phyloP scores from a whole-genome alignment of 2,888 invertebrate genomes.

The Brachypterus glaber region DNA sequence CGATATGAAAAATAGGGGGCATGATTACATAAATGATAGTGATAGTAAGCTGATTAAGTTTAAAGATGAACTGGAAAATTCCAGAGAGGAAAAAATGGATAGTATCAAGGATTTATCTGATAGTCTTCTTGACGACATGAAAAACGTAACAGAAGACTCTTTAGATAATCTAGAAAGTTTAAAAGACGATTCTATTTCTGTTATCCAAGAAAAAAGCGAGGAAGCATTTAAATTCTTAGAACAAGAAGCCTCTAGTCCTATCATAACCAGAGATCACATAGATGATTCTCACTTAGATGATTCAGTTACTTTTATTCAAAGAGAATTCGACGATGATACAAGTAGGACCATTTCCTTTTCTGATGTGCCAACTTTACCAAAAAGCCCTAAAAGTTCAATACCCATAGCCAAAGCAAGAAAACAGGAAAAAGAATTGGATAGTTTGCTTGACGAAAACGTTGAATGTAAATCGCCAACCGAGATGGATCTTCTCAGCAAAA shows the following conservation, averaged over 20 bases:
- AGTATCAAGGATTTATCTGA: slow-evolving; percentile 32
- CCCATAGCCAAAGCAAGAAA: slow-evolving; percentile 33
- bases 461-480: slow-evolving; percentile 25
- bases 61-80: slow-evolving; percentile 39
- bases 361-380: slow-evolving; percentile 16
- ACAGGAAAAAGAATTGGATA: slow-evolving; percentile 26
- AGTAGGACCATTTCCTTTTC: slow-evolving; percentile 20
- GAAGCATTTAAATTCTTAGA: slow-evolving; percentile 40
- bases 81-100: slow-evolving; percentile 33
- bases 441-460: slow-evolving; percentile 23
- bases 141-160: slow-evolving; percentile 37
- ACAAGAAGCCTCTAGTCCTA: slow-evolving; percentile 32
- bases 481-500: slow-evolving; percentile 35
- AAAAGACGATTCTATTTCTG: slow-evolving; percentile 34
- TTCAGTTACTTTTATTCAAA: slow-evolving; percentile 21
- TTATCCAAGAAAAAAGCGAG: slow-evolving; percentile 35
- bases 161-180: slow-evolving; percentile 35
- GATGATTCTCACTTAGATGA: slow-evolving; percentile 18
- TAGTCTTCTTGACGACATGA: slow-evolving; percentile 33
- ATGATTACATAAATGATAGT: slow-evolving; percentile 12
- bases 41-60: slow-evolving; percentile 15
- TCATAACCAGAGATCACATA: slow-evolving; percentile 12
- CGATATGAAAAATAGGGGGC: slow-evolving; percentile 22
- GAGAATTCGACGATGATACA: slow-evolving; percentile 21
- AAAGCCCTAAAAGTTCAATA: slow-evolving; percentile 29